Base-by-base conservation (phyloP, 1,140 invertebrate genomes). In the Lordiphosa stackelbergi region DNA sequence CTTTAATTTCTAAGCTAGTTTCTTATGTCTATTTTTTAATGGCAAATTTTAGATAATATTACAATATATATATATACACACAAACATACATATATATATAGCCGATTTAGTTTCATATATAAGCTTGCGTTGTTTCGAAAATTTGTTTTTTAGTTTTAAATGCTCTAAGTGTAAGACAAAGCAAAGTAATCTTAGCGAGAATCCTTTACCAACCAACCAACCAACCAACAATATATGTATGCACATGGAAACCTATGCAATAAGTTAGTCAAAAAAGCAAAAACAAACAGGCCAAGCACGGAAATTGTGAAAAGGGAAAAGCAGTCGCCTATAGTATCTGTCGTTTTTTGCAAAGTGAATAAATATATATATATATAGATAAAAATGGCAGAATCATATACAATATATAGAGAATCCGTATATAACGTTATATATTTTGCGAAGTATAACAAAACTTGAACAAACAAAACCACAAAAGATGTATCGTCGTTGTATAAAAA, bases 91-190 rank as follows among this genome's bases (percentile, higher is more conserved):
- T 66, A 64, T 61, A 74, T 48, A 64, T 66, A 48, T 75, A 66
- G 63, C 62, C 60, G 55, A 60, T 62, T 41, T 79, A 81, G 73
- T 78, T 71, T 71, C 48, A 48, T 47, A 47, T 51, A 60, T 77
- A 83, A 73, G 60, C 66, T 83, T 83, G 72, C 61, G 72, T 83
- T 83, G 73, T 83, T 83, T 84, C 55, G 47, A 79, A 79, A 77
- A 69, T 69, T 83, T 83, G 77, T 83, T 83, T 83, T 83, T 83
- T 83, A 84, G 77, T 83, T 83, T 73, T 83, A 83, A 84, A 63
- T 58, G 46, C 51, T 83, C 28, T 58, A 63, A 60, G 60, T 45
- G 16, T 83, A 81, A 83, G 77, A 41, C 49, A 53, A 28, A 34
- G 61, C 34, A 74, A 64, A 71, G 48, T 68, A 83, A 63, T 62